Conservation (phyloP, 2,888 invertebrate species). For the Pseudoips prasinana region DNA sequence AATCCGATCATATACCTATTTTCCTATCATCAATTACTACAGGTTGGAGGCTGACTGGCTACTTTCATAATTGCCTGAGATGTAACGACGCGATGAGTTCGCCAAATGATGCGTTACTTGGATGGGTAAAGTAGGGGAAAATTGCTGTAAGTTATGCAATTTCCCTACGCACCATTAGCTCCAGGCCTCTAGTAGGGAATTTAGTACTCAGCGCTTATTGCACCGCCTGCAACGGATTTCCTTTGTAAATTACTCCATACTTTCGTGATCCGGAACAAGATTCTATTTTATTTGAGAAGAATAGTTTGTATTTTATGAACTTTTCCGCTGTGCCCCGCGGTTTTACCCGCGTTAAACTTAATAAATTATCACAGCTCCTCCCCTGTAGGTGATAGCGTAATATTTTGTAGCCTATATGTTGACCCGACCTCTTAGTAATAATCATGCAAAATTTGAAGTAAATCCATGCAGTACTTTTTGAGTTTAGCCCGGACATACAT, state of each 20-base stretch:
- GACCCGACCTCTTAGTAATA: no score
- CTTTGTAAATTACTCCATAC: conserved; percentile 19
- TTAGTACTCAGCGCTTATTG: conserved; percentile 59
- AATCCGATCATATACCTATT: not conserved
- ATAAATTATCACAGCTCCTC: no score
- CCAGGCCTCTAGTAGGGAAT: conserved; percentile 51
- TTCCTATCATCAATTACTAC: conserved; percentile 34
- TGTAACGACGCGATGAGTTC: conserved; percentile 52
- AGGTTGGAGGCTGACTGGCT: conserved; percentile 47
- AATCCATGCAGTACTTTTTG: no score
- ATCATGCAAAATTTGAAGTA: no score
- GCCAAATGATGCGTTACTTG: conserved; percentile 64
- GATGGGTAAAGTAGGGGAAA: conserved; percentile 60
- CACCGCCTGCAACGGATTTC: conserved; percentile 54
- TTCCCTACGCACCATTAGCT: conserved; percentile 68
- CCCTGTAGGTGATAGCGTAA: no score
- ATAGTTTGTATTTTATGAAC: not conserved
- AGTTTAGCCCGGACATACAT: no score
- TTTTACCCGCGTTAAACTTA: no score
- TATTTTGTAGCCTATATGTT: no score
- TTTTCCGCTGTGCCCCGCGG: no score
- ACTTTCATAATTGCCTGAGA: conserved; percentile 52
- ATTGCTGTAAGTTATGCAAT: conserved; percentile 76
- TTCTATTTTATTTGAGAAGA: conserved; percentile 1
- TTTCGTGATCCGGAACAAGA: not conserved